Evolutionary conservation across 2,888 invertebrate species (phyloP), one percentile per base, ranked within the genome.

Genomic region (Sicus ferrugineus): DNA sequence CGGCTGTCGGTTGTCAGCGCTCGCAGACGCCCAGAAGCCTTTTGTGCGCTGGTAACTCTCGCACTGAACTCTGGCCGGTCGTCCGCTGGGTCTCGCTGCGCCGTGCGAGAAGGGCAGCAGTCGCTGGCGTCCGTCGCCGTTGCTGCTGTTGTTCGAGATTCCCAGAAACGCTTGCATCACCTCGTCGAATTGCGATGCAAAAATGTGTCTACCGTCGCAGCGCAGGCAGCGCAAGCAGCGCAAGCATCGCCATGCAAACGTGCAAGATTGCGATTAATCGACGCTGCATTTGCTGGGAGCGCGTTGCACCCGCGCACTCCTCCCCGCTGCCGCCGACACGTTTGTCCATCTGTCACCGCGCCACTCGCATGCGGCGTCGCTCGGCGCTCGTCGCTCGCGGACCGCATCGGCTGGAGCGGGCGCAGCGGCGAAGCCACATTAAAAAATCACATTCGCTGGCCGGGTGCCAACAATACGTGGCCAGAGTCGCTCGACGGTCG

Each of bases 21-120:
- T 34, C 30, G 42, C 42, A 67, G 70, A 73, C 71, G 72, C 75
- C 75, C 75, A 75, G 75, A 74, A 75, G 75, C 75, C 70, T 70
- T 70, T 73, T 72, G 69, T 70, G 28, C 54, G 69, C 64, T 70
- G 61, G 65, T 71, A 69, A 28, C 14, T 16, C 34, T 14, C n/a
- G 28, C 50, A 31, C 23, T n/a, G n/a, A n/a, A n/a, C n/a, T 26
- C 14, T 50, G 4, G 28, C 64, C 26, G 31, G 7, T 16, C 64
- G 48, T 21, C n/a, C 28, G 23, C 59, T 26, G 9, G 30, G 23
- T 19, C 56, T 48, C 38, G 26, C 68, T 30, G 16, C 30, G 30
- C 14, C 59, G 67, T 31, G 48, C 54, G 28, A 30, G 50, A 16
- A 19, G 21, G 21, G 23, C 21, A 16, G 34, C 14, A 54, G 19